Evolutionary conservation across 2,888 invertebrate species (phyloP).

Genomic region (Palloptera scutellata): DNA sequence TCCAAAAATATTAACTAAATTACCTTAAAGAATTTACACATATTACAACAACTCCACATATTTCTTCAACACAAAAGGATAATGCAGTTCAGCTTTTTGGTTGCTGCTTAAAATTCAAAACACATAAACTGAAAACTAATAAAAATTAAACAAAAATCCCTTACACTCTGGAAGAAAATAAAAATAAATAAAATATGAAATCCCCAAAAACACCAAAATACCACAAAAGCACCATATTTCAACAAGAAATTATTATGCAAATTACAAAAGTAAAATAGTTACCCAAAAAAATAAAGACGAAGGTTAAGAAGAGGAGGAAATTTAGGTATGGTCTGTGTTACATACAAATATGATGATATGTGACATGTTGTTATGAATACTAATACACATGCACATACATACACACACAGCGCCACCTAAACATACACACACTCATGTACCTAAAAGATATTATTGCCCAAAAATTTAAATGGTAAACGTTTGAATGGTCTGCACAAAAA

Average conservation of each 20-base stretch:
- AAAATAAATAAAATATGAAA: too few species aligned
- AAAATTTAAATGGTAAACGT: background rate
- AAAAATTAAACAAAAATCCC: too few species aligned
- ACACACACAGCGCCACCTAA: background rate
- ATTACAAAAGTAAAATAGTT: conserved; percentile 9
- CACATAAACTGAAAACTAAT: too few species aligned
- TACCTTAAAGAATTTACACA: too few species aligned
- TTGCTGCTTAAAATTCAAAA: too few species aligned
- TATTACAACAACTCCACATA: too few species aligned
- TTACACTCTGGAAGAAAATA: too few species aligned
- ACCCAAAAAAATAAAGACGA: background rate
- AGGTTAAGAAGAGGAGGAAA: background rate
- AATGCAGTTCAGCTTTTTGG: too few species aligned
- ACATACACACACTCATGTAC: background rate
- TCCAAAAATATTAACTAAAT: too few species aligned
- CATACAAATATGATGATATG: conserved; percentile 46
- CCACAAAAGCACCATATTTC: background rate
- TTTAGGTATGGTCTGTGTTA: too few species aligned
- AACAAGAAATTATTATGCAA: conserved; percentile 27
- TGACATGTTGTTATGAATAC: conserved; percentile 58
- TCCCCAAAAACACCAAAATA: too few species aligned
- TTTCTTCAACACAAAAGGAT: too few species aligned
- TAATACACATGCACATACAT: conserved; percentile 42
- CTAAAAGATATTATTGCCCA: background rate
- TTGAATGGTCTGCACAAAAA: conserved; percentile 16